These are phyloP conservation scores for Lerista edwardsae DNA, from an alignment of 2,797 vertebrate species.

Conservation along the genomic window DNA sequence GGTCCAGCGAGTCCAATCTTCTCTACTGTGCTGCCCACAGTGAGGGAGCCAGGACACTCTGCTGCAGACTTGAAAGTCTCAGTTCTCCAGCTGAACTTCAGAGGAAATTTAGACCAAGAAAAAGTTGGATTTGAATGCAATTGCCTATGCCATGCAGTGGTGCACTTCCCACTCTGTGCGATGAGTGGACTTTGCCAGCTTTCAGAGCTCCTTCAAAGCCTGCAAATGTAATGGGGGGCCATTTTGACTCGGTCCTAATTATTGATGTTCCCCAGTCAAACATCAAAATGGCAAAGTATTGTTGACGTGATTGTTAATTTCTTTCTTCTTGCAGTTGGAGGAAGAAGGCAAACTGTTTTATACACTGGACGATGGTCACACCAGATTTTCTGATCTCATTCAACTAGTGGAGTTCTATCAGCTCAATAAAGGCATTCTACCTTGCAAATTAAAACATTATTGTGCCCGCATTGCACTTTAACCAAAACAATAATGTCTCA, in stretches of 20 bases:
- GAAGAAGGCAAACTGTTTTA: slow-evolving; percentile 91
- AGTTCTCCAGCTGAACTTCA: no score
- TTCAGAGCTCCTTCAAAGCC: no score
- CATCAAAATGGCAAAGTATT: not conserved
- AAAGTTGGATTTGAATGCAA: no score
- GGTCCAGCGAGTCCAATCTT: no score
- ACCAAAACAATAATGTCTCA: slow-evolving; percentile 65
- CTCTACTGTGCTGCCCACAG: no score
- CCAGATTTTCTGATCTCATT: slow-evolving; percentile 94
- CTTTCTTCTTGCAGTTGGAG: slow-evolving; percentile 81
- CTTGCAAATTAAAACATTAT: slow-evolving; percentile 95
- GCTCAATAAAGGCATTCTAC: slow-evolving; percentile 93
- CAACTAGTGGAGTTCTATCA: slow-evolving; percentile 98
- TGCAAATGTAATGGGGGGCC: not conserved
- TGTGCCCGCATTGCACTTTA: slow-evolving; percentile 89
- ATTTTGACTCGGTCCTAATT: not conserved
- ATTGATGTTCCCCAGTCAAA: not conserved
- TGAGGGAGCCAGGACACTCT: no score
- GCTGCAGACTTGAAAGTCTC: no score
- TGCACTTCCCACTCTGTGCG: not conserved
- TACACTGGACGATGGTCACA: slow-evolving; percentile 93
- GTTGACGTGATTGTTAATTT: slow-evolving; percentile 16
- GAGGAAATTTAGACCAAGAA: no score
- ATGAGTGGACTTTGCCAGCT: not conserved
- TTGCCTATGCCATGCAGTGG: no score